A percentile compares a stretch with the other conserved stretches of the same genome.
Evolutionary conservation across 2,113 vertebrate genomes (phyloP).

Genomic region (Ifrita kowaldi): DNA sequence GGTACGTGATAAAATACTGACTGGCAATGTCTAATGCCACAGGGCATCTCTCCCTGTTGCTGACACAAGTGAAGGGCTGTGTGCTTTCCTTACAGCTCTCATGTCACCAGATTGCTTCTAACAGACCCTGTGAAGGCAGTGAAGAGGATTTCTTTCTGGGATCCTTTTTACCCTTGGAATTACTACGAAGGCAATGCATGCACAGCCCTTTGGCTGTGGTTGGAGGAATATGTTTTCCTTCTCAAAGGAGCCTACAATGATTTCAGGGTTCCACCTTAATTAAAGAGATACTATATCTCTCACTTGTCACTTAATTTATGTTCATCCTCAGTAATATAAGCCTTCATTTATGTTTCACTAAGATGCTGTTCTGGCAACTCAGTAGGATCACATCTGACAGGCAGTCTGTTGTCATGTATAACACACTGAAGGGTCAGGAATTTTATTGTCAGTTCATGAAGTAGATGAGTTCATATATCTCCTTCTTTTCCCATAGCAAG

Average conservation of each 20-base stretch:
- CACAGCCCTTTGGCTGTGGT: background rate
- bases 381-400: background rate
- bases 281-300: rapidly evolving
- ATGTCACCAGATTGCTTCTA: background rate
- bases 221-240: background rate
- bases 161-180: background rate
- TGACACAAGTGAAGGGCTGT: background rate
- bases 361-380: background rate
- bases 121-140: background rate
- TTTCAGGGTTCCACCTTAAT: background rate
- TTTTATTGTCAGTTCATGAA: background rate
- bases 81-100: background rate
- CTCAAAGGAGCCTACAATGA: background rate
- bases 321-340: background rate
- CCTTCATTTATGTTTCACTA: background rate
- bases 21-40: background rate
- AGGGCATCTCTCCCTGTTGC: background rate
- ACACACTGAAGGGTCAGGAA: background rate
- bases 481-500: background rate
- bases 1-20: background rate
- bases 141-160: background rate
- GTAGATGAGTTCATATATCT: background rate
- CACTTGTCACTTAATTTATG: background rate
- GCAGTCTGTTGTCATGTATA: background rate
- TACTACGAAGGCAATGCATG: background rate